These are phyloP conservation scores for Rotaria magnacalcarata DNA, from an alignment of 2,888 invertebrate species.

Conservation along the genomic window DNA sequence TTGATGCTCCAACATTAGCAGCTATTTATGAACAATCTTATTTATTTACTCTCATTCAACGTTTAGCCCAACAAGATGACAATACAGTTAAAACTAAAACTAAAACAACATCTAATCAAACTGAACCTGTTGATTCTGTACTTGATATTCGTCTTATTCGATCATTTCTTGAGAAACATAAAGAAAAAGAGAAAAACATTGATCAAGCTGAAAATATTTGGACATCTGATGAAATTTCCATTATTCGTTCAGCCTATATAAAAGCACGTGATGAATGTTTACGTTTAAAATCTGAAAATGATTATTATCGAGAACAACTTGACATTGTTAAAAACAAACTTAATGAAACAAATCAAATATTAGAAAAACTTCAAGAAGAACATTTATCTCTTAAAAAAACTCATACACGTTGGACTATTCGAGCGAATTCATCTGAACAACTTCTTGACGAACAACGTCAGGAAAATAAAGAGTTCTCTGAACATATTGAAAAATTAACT, in stretches of 20 bases:
- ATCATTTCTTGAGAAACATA: constrained; percentile 8
- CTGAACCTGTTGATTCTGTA: neutral
- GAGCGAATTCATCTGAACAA: constrained; percentile 12
- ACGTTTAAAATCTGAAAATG: neutral
- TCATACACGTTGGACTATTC: constrained; percentile 17
- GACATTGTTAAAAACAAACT: neutral
- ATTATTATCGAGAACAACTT: neutral
- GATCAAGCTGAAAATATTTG: constrained; percentile 16
- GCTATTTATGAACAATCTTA: constrained; percentile 31
- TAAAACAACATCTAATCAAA: neutral
- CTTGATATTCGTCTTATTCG: constrained; percentile 27
- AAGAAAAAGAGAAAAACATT: neutral
- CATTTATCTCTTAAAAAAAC: neutral
- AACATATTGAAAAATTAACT: constrained; percentile 19
- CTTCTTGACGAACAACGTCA: neutral
- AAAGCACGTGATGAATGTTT: constrained; percentile 16
- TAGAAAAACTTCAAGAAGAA: neutral
- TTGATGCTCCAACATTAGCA: constrained; percentile 6
- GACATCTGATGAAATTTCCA: constrained; percentile 17
- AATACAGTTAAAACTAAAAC: neutral
- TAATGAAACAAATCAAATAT: neutral
- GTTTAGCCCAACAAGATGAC: constrained; percentile 1
- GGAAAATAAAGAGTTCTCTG: neutral
- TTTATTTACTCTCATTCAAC: constrained; percentile 21
- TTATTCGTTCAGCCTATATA: constrained; percentile 16